Percentiles rank a stretch among this genome's conserved stretches.
These are phyloP conservation scores for Hylia prasina DNA, from an alignment of 2,113 vertebrate species.

Conservation along the genomic window DNA sequence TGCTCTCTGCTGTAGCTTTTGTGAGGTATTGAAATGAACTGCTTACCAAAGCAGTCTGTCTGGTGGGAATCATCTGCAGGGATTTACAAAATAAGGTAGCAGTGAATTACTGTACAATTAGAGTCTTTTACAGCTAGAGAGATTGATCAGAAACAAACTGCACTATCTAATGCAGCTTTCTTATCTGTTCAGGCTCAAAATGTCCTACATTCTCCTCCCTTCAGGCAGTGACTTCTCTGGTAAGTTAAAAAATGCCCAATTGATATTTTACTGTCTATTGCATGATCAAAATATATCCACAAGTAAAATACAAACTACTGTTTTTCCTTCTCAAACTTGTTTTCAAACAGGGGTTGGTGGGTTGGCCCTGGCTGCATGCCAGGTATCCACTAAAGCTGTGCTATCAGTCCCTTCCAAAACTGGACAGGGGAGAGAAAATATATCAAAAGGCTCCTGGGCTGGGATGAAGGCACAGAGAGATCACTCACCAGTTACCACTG, in stretches of 20 bases:
- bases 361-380: neutral
- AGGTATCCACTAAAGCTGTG: neutral
- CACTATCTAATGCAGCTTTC: neutral
- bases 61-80: conserved; percentile 23
- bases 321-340: neutral
- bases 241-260: neutral
- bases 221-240: neutral
- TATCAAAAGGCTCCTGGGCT: neutral
- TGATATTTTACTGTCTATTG: neutral
- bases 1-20: conserved; percentile 24
- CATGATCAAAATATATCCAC: neutral
- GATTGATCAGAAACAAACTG: neutral
- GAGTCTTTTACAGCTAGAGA: neutral
- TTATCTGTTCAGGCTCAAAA: neutral
- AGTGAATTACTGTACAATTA: conserved; percentile 29
- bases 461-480: neutral
- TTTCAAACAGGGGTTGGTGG: neutral
- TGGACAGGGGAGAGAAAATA: neutral
- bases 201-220: neutral
- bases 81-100: conserved; percentile 47
- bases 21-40: conserved; percentile 40
- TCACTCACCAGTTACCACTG: neutral
- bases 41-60: conserved; percentile 56
- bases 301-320: neutral
- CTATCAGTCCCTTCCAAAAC: neutral